Percentiles rank a stretch among this genome's conserved stretches.
phyloP scores from a whole-genome alignment of 2,888 invertebrate genomes.

The Lycophotia porphyrea region DNA sequence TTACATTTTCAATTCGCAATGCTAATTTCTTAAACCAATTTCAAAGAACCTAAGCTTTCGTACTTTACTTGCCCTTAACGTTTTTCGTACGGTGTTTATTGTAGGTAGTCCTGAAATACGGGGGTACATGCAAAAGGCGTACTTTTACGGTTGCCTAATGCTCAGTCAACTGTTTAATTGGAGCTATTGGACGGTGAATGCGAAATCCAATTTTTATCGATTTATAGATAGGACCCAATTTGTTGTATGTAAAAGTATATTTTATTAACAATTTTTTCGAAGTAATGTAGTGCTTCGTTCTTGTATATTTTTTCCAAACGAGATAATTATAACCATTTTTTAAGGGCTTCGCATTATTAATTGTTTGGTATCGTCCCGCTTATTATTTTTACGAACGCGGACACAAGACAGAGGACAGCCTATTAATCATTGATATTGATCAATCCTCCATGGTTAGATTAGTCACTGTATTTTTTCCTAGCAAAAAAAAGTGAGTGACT shows the following conservation, averaged over 20 bases:
- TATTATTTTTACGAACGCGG: conserved; percentile 19
- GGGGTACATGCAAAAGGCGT: conserved; percentile 54
- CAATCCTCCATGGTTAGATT: conserved; percentile 6
- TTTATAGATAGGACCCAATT: conserved; percentile 19
- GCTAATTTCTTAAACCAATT: conserved; percentile 52
- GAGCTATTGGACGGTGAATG: conserved; percentile 49
- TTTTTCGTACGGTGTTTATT: conserved; percentile 39
- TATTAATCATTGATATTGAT: conserved; percentile 42
- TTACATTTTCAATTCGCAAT: conserved; percentile 55
- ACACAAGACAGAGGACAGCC: background rate
- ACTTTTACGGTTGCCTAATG: conserved; percentile 65
- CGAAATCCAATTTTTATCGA: conserved; percentile 59
- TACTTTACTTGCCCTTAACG: conserved; percentile 31
- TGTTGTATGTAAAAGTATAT: conserved; percentile 5
- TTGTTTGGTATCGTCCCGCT: conserved; percentile 5
- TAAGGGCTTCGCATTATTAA: conserved; percentile 22
- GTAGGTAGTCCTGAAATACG: conserved; percentile 57
- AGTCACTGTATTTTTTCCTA: conserved; percentile 34
- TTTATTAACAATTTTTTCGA: conserved; percentile 9
- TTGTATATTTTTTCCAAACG: conserved; percentile 8
- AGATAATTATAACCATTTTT: conserved; percentile 2
- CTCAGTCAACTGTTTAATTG: conserved; percentile 69
- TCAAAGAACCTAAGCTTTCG: conserved; percentile 44
- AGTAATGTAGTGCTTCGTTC: background rate
- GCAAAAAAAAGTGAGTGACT: conserved; percentile 7